Evolutionary conservation across 2,113 vertebrate genomes (phyloP), one percentile per base, ranked within the genome.

Genomic region (Daboia siamensis): DNA sequence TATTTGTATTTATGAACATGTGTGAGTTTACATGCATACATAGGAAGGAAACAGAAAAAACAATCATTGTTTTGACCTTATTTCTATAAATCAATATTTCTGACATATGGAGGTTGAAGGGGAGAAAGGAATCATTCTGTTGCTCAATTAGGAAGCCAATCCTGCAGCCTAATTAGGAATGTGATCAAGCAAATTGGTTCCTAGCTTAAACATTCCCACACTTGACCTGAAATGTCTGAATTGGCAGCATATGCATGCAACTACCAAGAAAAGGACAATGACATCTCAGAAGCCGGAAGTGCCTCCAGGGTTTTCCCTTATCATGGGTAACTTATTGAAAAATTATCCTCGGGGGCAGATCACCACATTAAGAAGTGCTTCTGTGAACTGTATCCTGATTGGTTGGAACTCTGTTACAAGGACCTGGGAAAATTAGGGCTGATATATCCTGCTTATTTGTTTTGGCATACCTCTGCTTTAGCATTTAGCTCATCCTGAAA

Each of bases 131-230:
- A 33, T 57, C 17, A 9, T 23, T 86, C 52, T 64, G 88, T 23
- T 90, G 90, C 92, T 86, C 90, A 93, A 55, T 93, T 90, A 93
- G 90, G 88, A 90, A 93, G 74, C 56, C 46, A 64, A 55, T 48
- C 55, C 48, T 54, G 23, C 56, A 55, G 56, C 80, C 88, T 93
- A 93, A 93, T 86, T 46, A 93, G 64, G 74, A 84, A 88, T 90
- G 56, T 61, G 92, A 93, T 93, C 85, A 90, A 90, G 88, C 80
- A 93, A 93, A 93, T 93, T 86, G 92, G 88, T 90, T 57, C 55
- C 92, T 93, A 93, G 55, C 86, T 80, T 93, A 93, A 93, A 93
- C 80, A 90, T 93, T 93, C 92, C 88, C 92, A 93, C 80, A 85
- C 88, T 86, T 64, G 88, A 33, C 80, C 24, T 86, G 88, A 61